Evolutionary conservation across 2,888 invertebrate genomes (phyloP).

Genomic region (Crepidodera aurea): DNA sequence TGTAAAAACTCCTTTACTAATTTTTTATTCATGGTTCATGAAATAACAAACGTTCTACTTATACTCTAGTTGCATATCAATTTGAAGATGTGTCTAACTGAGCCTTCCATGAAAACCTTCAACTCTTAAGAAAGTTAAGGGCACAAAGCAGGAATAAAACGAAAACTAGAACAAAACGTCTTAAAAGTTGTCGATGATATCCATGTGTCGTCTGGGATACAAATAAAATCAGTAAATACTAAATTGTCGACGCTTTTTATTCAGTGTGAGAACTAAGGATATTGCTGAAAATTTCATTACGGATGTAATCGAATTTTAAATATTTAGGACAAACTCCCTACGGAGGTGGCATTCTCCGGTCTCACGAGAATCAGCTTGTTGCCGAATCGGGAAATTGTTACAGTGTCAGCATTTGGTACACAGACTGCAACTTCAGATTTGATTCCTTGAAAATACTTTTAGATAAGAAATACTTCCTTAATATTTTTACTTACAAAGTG

Average conservation of each 20-base stretch:
- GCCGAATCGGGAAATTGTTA: slow-evolving; percentile 32
- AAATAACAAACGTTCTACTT: too few relatives aligned
- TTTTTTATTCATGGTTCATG: too few relatives aligned
- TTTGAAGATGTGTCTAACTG: too few relatives aligned
- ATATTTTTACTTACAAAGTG: slow-evolving; percentile 37
- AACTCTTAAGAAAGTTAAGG: too few relatives aligned
- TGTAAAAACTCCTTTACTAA: too few relatives aligned
- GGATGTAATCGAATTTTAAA: slow-evolving; percentile 52
- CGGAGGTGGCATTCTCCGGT: slow-evolving; percentile 40
- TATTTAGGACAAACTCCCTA: slow-evolving; percentile 45
- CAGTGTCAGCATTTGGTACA: slow-evolving; percentile 20
- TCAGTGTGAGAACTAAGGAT: slow-evolving; percentile 38
- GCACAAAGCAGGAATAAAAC: too few relatives aligned
- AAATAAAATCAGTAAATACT: slow-evolving; percentile 37
- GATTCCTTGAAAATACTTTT: slow-evolving; percentile 5
- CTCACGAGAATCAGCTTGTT: slow-evolving; percentile 40
- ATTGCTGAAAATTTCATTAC: slow-evolving; percentile 49
- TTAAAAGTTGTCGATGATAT: slow-evolving; percentile 4
- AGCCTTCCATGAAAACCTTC: too few relatives aligned
- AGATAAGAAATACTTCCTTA: slow-evolving; percentile 2
- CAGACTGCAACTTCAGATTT: slow-evolving; percentile 19
- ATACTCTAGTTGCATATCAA: too few relatives aligned
- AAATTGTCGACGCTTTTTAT: slow-evolving; percentile 36
- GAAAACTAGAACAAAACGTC: slow-evolving; percentile 16
- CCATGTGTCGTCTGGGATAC: background rate